These are phyloP conservation scores for Eumeta japonica DNA, from an alignment of 1,140 invertebrate species.

Conservation along the genomic window DNA sequence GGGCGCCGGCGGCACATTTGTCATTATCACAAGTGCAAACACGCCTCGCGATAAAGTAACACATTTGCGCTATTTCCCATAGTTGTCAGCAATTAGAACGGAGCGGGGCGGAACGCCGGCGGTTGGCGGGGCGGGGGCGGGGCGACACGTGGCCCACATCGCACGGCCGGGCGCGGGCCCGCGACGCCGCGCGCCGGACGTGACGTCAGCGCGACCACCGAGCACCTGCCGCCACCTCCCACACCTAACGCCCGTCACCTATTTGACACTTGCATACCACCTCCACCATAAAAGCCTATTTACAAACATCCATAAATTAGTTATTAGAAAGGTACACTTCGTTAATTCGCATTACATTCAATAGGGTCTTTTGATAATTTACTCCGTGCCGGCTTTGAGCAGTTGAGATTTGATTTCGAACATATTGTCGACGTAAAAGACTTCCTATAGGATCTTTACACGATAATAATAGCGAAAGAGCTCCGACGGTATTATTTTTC, in stretches of 20 bases:
- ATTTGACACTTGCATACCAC: too few relatives aligned
- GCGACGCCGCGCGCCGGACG: constrained; percentile 23
- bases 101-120: constrained; percentile 21
- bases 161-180: constrained; percentile 36
- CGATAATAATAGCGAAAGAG: too few relatives aligned
- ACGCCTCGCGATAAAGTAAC: constrained; percentile 31
- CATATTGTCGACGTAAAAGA: too few relatives aligned
- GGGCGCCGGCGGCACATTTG: constrained; percentile 19
- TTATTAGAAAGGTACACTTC: too few relatives aligned
- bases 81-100: constrained; percentile 50
- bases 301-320: too few relatives aligned
- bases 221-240: background rate
- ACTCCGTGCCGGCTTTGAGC: too few relatives aligned
- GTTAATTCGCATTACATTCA: too few relatives aligned
- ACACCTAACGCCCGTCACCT: background rate
- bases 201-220: constrained; percentile 31
- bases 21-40: constrained; percentile 37
- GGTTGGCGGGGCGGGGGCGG: constrained; percentile 13
- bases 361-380: too few relatives aligned
- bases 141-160: constrained; percentile 54
- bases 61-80: constrained; percentile 51
- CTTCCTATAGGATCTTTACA: too few relatives aligned
- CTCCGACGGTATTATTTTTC: too few relatives aligned
- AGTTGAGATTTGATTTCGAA: too few relatives aligned
- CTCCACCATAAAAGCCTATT: too few relatives aligned